Evolutionary conservation across 2,888 invertebrate species (phyloP).

Genomic region (Disparrhopalites patrizii): DNA sequence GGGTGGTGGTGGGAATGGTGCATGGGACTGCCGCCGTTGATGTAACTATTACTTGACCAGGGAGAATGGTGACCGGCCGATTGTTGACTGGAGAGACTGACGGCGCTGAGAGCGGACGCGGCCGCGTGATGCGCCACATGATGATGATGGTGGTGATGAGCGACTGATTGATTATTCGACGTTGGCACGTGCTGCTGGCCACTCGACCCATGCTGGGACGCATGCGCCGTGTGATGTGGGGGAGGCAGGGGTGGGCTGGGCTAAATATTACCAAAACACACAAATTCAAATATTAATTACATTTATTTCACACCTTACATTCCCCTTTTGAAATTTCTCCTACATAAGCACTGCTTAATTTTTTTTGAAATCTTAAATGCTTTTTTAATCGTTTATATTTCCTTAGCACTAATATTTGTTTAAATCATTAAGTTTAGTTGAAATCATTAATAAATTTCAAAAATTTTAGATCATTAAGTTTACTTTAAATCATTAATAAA

Average conservation of each 20-base stretch:
- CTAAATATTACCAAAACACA: too few relatives aligned
- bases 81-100: slow-evolving; percentile 56
- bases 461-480: too few relatives aligned
- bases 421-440: too few relatives aligned
- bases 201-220: slow-evolving; percentile 60
- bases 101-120: slow-evolving; percentile 55
- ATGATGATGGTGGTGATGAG: slow-evolving; percentile 53
- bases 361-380: too few relatives aligned
- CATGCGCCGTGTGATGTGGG: slow-evolving; percentile 52
- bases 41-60: slow-evolving; percentile 48
- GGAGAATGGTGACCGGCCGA: slow-evolving; percentile 59
- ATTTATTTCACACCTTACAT: too few relatives aligned
- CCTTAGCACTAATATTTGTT: too few relatives aligned
- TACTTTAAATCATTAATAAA: too few relatives aligned
- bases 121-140: slow-evolving; percentile 51
- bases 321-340: too few relatives aligned
- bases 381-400: too few relatives aligned
- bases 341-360: too few relatives aligned
- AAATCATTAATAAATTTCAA: too few relatives aligned
- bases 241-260: slow-evolving; percentile 58
- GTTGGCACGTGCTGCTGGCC: slow-evolving; percentile 60
- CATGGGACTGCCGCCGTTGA: slow-evolving; percentile 48
- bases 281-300: too few relatives aligned
- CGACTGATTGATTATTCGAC: slow-evolving; percentile 60
- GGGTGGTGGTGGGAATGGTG: slow-evolving; percentile 48